Evolutionary conservation across 2,888 invertebrate genomes (phyloP).

Genomic region (Tipula unca): DNA sequence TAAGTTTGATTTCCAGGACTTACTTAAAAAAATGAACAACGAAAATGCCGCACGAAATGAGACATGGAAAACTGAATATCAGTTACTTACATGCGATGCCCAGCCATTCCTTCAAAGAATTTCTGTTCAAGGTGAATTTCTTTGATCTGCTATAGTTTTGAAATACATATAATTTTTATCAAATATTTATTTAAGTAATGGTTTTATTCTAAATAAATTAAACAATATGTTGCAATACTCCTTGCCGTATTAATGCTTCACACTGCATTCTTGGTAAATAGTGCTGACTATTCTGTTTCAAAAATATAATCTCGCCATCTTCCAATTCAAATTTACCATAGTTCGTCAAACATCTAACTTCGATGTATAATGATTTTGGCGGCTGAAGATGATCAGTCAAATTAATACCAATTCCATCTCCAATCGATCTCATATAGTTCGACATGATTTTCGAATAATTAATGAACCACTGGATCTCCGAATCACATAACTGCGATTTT

Average conservation of each 20-base stretch:
- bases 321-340: slow-evolving; percentile 92
- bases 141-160: not conserved
- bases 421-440: slow-evolving; percentile 82
- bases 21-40: slow-evolving; percentile 59
- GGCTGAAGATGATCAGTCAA: slow-evolving; percentile 81
- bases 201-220: slow-evolving; percentile 26
- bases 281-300: slow-evolving; percentile 88
- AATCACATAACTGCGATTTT: slow-evolving; percentile 64
- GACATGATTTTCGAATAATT: slow-evolving; percentile 80
- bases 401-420: slow-evolving; percentile 74
- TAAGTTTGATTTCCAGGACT: slow-evolving; percentile 59
- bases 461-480: slow-evolving; percentile 82
- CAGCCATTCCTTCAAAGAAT: slow-evolving; percentile 72
- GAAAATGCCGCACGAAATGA: slow-evolving; percentile 54
- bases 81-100: slow-evolving; percentile 63
- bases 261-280: slow-evolving; percentile 81
- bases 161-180: not conserved
- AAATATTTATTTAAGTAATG: not conserved
- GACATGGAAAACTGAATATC: slow-evolving; percentile 51
- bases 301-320: slow-evolving; percentile 80
- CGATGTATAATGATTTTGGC: slow-evolving; percentile 84
- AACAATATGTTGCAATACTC: slow-evolving; percentile 69
- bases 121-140: slow-evolving; percentile 71
- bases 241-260: slow-evolving; percentile 83
- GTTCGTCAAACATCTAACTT: slow-evolving; percentile 82